Evolutionary conservation across 2,113 vertebrate species (phyloP), one percentile per base, ranked within the genome.

Genomic region (Morone saxatilis): DNA sequence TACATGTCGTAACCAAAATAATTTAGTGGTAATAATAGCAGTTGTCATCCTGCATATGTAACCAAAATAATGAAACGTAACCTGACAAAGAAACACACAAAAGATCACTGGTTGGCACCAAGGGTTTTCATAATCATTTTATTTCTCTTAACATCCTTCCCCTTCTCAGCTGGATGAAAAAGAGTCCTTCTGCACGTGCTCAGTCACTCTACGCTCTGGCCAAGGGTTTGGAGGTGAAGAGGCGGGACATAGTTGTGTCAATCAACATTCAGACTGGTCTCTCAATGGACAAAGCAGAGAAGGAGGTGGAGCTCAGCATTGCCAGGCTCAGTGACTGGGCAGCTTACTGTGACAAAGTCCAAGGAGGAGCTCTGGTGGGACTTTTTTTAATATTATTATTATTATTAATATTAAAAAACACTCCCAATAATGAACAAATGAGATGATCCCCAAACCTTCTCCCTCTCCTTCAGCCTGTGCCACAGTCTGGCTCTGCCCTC

Each of bases 141-240:
- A 1, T 80, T 60, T 66, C 4, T 75, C 43, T 77, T 5, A 36
- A 12, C 17, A 5, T 65, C 22, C 13, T 45, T 38, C 6, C 5
- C n/a, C 6, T 61, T 31, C 71, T 10, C 69, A 98, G 97, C 50
- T 98, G 97, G 97, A 92, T 81, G 47, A 93, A 92, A 71, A 96
- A 95, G 84, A 93, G 93, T 0, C 89, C 95, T 0, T 93, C 92
- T 6, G 88, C 92, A 20, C 95, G 96, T 4, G 94, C 95, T 0
- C 94, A 96, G 81, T 91, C 95, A 0, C 95, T 98, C 11, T 95
- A 94, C 90, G 94, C 96, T 20, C 91, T 98, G 84, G 96, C 97
- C 0, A 94, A 95, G 9, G 92, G 94, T 0, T 88, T 98, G 73
- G 96, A 96, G 57, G 88, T 90, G 13, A 95, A 92, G 81, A 94